Conservation (phyloP, 53 echinoderm and acorn worm species). For the Henricia sp. region DNA sequence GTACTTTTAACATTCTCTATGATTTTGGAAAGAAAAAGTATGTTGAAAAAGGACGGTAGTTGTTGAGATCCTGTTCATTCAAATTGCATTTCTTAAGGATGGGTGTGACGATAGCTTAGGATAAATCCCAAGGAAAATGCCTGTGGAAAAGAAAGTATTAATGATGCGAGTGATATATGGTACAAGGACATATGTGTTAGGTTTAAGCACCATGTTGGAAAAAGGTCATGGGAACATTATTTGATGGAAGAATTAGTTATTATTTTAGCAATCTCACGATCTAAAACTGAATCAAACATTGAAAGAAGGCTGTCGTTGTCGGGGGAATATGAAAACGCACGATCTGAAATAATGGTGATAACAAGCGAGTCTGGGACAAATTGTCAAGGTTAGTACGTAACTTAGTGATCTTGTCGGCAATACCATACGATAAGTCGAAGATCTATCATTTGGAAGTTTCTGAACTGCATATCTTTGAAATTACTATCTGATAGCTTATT, state of each 20-base stretch:
- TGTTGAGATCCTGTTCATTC: not conserved
- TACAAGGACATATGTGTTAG: not conserved
- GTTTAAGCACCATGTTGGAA: no score
- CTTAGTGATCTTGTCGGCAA: not conserved
- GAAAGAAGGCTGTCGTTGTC: not conserved
- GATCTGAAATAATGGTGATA: no score
- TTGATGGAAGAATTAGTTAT: no score
- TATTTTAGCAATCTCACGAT: no score
- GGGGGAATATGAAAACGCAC: not conserved
- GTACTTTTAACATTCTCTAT: conserved; percentile 11
- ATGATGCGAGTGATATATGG: conserved; percentile 29
- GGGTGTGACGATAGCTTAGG: not conserved
- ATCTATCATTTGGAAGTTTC: not conserved
- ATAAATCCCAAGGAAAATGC: conserved; percentile 3
- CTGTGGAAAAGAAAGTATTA: conserved; percentile 6
- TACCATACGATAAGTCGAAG: not conserved
- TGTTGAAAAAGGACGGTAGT: not conserved
- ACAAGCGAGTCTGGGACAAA: no score
- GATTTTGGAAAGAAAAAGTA: conserved; percentile 4
- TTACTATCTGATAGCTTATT: not conserved
- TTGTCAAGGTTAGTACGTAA: not conserved
- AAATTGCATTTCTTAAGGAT: conserved; percentile 6
- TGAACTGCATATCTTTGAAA: not conserved
- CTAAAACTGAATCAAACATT: not conserved
- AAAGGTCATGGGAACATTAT: no score